A percentile compares a stretch with the other conserved stretches of the same genome.
Conservation (phyloP, 2,888 invertebrate species). For the Aporophyla nigra region DNA sequence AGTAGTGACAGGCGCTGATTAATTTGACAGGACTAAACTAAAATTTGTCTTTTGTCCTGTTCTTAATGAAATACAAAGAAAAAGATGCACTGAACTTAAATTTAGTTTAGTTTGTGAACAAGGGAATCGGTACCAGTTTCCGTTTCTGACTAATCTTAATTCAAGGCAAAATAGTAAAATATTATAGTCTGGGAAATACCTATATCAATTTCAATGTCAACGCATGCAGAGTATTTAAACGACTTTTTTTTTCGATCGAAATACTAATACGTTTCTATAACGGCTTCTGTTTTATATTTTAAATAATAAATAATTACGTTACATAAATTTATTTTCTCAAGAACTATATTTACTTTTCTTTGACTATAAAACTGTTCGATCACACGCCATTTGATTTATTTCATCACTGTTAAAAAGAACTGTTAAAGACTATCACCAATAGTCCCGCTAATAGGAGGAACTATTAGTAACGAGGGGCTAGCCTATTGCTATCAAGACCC, state of each 20-base stretch:
- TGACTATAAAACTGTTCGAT: too few species aligned
- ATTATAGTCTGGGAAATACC: conserved; percentile 45
- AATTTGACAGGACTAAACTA: too few species aligned
- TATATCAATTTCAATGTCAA: conserved; percentile 52
- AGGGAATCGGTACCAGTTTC: too few species aligned
- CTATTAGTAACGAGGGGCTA: too few species aligned
- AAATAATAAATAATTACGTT: neutral
- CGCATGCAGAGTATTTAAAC: conserved; percentile 12
- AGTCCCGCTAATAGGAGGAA: neutral
- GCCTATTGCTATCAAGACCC: too few species aligned
- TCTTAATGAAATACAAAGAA: too few species aligned
- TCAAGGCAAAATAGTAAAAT: conserved; percentile 48
- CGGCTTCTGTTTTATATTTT: conserved; percentile 22
- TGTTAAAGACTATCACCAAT: too few species aligned
- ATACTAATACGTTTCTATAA: conserved; percentile 24
- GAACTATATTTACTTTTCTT: neutral
- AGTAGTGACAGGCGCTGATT: too few species aligned
- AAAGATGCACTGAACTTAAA: too few species aligned
- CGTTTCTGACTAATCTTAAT: conserved; percentile 25
- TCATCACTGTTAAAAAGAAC: too few species aligned
- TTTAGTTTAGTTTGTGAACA: too few species aligned
- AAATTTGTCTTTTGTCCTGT: too few species aligned
- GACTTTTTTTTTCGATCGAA: conserved; percentile 29
- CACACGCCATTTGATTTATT: neutral
- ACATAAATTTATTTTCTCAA: neutral